Conservation (phyloP, 2,113 vertebrate genomes). For the Dryoscopus gambensis region DNA sequence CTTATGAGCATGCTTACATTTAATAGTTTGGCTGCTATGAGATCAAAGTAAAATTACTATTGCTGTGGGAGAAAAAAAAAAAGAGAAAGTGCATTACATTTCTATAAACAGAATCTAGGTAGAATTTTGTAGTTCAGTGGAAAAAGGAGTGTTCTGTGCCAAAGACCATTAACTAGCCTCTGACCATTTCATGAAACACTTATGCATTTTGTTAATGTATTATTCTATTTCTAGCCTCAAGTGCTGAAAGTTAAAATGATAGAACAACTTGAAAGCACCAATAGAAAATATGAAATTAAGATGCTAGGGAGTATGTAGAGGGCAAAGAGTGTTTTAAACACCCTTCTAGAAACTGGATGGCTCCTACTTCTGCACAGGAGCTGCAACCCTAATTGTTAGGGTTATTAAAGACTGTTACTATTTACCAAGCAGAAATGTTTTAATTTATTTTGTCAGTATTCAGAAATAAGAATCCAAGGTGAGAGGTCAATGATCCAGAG, state of each 20-base stretch:
- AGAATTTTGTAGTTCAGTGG: slow-evolving; percentile 39
- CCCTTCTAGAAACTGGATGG: background rate
- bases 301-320: background rate
- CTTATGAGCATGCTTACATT: slow-evolving; percentile 69
- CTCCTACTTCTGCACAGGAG: background rate
- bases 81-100: slow-evolving; percentile 29
- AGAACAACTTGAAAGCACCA: slow-evolving; percentile 42
- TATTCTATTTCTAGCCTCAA: slow-evolving; percentile 48
- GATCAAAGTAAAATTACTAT: slow-evolving; percentile 75
- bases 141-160: slow-evolving; percentile 2
- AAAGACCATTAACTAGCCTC: slow-evolving; percentile 23
- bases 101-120: slow-evolving; percentile 67
- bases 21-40: slow-evolving; percentile 68
- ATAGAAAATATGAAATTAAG: slow-evolving; percentile 50
- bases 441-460: background rate
- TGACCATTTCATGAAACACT: slow-evolving; percentile 37
- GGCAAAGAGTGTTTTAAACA: slow-evolving; percentile 48
- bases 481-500: background rate
- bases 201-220: slow-evolving; percentile 35
- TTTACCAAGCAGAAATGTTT: background rate
- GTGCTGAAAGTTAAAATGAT: slow-evolving; percentile 54
- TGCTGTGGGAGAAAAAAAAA: slow-evolving; percentile 39
- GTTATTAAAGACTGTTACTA: background rate
- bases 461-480: background rate
- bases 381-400: background rate